Percentiles rank a stretch among this genome's conserved stretches.
Conservation (phyloP, 2,113 vertebrate species). For the Austrofundulus limnaeus region DNA sequence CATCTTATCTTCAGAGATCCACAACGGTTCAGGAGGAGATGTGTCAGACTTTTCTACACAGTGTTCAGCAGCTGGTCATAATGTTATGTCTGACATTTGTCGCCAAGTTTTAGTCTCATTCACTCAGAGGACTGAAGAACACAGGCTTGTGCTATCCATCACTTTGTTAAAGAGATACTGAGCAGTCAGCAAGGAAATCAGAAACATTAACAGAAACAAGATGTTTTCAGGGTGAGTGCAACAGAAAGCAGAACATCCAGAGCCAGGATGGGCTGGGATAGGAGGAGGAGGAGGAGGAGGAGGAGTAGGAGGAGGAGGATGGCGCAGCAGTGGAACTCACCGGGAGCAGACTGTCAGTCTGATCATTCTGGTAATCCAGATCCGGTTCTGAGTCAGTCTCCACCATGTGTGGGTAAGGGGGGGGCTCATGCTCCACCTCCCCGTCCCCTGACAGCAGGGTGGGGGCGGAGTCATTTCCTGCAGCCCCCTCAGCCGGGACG, state of each 20-base stretch:
- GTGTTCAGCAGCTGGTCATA: no score
- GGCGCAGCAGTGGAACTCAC: conserved; percentile 77
- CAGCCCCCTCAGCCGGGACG: conserved; percentile 17
- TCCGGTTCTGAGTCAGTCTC: conserved; percentile 84
- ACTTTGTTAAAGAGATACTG: no score
- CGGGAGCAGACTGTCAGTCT: conserved; percentile 84
- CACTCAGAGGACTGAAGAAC: no score
- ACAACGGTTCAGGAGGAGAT: no score
- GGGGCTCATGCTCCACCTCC: conserved; percentile 83
- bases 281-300: neutral
- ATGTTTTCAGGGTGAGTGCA: no score
- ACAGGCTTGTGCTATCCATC: no score
- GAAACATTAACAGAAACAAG: no score
- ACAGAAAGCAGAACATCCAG: conserved; percentile 3
- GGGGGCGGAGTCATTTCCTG: conserved; percentile 88
- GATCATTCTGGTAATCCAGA: conserved; percentile 90
- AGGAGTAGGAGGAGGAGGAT: neutral
- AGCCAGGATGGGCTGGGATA: neutral
- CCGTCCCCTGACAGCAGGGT: conserved; percentile 93
- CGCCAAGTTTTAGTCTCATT: no score
- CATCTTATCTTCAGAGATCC: no score
- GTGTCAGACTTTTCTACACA: no score
- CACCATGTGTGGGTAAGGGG: conserved; percentile 82
- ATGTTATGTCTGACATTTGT: no score
- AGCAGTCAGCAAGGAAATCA: no score